Evolutionary conservation across 2,888 invertebrate species (phyloP).

Genomic region (Acleris sparsana): DNA sequence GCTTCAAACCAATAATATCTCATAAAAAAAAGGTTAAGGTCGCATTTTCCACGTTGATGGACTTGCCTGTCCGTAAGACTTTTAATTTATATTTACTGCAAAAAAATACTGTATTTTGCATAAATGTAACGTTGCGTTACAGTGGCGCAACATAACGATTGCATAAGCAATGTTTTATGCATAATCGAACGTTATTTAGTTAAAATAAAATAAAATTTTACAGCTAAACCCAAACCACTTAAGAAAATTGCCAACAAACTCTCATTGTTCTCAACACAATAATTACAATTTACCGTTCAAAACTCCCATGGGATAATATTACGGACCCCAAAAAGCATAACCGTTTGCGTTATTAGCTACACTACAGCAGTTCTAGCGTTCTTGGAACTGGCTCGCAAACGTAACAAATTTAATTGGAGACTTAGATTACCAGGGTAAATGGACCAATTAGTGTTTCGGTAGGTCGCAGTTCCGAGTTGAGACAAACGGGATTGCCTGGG

Average conservation of each 20-base stretch:
- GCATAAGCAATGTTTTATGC: too few species aligned
- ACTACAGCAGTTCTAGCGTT: slow-evolving; percentile 35
- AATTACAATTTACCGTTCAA: slow-evolving; percentile 6
- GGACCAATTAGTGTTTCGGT: slow-evolving; percentile 77
- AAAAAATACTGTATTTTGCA: too few species aligned
- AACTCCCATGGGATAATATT: slow-evolving; percentile 8
- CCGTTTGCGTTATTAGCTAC: slow-evolving; percentile 13
- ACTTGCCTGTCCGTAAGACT: too few species aligned
- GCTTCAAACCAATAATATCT: too few species aligned
- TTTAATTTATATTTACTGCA: too few species aligned
- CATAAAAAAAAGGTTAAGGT: too few species aligned
- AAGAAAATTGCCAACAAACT: neutral
- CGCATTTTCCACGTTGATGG: too few species aligned
- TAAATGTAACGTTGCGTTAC: too few species aligned
- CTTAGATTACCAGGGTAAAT: slow-evolving; percentile 76
- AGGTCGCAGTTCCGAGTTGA: slow-evolving; percentile 58
- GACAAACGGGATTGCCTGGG: slow-evolving; percentile 74
- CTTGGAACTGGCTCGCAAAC: slow-evolving; percentile 48
- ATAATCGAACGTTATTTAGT: too few species aligned
- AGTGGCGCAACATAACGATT: too few species aligned
- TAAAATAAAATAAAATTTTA: too few species aligned
- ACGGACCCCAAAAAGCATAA: slow-evolving; percentile 18
- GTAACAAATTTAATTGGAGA: slow-evolving; percentile 73
- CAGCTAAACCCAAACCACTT: neutral
- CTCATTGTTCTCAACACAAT: neutral